phyloP scores from a whole-genome alignment of 2,113 vertebrate genomes.

The Cercocebus atys region DNA sequence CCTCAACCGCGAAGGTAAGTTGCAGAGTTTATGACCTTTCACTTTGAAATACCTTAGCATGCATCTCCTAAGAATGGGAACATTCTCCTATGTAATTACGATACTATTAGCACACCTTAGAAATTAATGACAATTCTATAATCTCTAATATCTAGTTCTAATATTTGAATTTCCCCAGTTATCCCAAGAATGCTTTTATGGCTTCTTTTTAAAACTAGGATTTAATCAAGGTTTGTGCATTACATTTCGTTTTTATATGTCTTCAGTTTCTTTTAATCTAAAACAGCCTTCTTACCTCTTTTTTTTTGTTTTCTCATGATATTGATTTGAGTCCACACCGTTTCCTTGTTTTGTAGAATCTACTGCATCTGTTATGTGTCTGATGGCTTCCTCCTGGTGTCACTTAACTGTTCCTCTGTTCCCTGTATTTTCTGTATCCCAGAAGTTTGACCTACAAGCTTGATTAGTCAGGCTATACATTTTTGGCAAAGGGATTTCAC shows the following conservation, averaged over 20 bases:
- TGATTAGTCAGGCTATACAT: neutral
- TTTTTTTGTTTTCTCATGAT: neutral
- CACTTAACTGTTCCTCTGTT: neutral
- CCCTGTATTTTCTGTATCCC: neutral
- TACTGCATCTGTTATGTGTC: neutral
- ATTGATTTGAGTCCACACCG: neutral
- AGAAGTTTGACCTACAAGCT: neutral
- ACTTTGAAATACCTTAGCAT: neutral
- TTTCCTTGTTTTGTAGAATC: neutral
- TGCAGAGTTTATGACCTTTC: neutral
- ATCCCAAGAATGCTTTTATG: neutral
- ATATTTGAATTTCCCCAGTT: constrained; percentile 21
- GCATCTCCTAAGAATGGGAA: neutral
- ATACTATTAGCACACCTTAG: neutral
- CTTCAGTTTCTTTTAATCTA: constrained; percentile 9
- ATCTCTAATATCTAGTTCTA: neutral
- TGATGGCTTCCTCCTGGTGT: neutral
- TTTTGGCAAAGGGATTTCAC: neutral
- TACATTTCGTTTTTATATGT: neutral
- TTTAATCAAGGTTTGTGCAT: neutral
- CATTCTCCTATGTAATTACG: neutral
- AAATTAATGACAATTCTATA: neutral
- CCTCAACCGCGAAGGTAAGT: neutral
- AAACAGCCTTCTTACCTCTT: neutral
- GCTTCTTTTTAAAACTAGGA: neutral